Evolutionary conservation across 1,140 invertebrate species (phyloP).

Genomic region (Conus ventricosus): DNA sequence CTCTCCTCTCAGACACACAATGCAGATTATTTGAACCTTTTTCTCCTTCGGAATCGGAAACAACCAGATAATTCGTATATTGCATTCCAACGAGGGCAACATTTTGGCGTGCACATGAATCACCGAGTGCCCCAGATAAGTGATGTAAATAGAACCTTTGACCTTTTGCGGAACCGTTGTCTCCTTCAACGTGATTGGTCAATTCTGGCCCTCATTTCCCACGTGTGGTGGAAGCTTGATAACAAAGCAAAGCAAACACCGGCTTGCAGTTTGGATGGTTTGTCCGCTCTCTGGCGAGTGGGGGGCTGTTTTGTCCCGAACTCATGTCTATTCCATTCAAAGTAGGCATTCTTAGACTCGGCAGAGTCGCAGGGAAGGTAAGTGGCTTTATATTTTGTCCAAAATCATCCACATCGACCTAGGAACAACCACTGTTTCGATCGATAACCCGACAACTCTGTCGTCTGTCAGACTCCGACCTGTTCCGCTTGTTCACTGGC

Average conservation of each 20-base stretch:
- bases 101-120: no score
- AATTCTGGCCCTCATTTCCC: conserved; percentile 19
- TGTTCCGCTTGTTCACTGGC: background rate
- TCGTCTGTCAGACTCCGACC: background rate
- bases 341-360: conserved; percentile 17
- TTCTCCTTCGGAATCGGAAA: no score
- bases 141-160: conserved; percentile 30
- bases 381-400: background rate
- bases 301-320: conserved; percentile 15
- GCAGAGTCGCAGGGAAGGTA: conserved; percentile 24
- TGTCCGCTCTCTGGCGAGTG: conserved; percentile 2
- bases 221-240: conserved; percentile 14
- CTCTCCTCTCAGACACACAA: no score
- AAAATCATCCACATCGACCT: background rate
- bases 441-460: conserved; percentile 4
- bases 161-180: conserved; percentile 23
- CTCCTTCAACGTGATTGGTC: conserved; percentile 14
- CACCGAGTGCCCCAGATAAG: background rate
- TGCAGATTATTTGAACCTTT: no score
- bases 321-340: conserved; percentile 17
- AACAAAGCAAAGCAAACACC: conserved; percentile 13
- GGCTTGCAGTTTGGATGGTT: conserved; percentile 5
- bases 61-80: no score
- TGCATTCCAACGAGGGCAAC: no score
- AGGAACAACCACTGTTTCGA: background rate